Percentiles rank a stretch among this genome's conserved stretches.
Evolutionary conservation across 2,113 vertebrate species (phyloP).

Genomic region (Sterrhoptilus dennistouni): DNA sequence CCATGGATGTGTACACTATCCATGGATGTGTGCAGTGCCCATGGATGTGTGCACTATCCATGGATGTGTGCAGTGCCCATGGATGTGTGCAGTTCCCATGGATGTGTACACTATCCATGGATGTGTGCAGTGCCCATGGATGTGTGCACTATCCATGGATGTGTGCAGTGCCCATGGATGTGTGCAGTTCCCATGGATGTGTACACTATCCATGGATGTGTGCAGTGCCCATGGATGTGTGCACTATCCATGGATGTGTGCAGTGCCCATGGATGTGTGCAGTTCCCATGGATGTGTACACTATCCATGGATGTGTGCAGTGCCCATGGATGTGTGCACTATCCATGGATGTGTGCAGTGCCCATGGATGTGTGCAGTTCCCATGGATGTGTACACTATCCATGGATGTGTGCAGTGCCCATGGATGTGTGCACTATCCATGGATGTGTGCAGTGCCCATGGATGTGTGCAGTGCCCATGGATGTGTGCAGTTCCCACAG

Average conservation of each 20-base stretch:
- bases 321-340: rapidly evolving
- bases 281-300: background rate
- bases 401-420: background rate
- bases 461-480: background rate
- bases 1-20: background rate
- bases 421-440: rapidly evolving
- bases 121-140: too few relatives aligned
- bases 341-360: background rate
- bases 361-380: background rate
- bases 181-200: background rate
- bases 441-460: background rate
- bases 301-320: background rate
- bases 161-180: too few relatives aligned
- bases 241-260: background rate
- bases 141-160: too few relatives aligned
- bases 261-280: too few relatives aligned
- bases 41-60: too few relatives aligned
- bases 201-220: background rate
- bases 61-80: too few relatives aligned
- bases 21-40: rapidly evolving
- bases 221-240: rapidly evolving
- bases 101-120: background rate
- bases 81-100: background rate
- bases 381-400: background rate
- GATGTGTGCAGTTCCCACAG: background rate